phyloP scores from a whole-genome alignment of 1,140 invertebrate genomes.

The Procambarus clarkii region DNA sequence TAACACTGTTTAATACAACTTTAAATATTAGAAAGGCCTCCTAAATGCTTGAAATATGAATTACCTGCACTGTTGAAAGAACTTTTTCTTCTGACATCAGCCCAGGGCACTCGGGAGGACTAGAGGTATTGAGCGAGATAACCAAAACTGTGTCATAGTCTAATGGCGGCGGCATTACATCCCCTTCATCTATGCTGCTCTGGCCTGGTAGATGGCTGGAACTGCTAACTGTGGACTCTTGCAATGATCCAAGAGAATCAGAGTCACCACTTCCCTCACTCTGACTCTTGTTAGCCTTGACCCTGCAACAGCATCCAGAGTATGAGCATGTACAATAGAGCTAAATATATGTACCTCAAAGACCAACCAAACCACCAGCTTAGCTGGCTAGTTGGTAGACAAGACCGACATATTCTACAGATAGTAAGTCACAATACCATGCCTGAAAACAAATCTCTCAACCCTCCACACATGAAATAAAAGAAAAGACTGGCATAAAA shows the following conservation, averaged over 20 bases:
- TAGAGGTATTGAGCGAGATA: constrained; percentile 80
- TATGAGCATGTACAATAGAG: no score
- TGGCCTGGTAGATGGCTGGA: constrained; percentile 42
- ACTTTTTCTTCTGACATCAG: constrained; percentile 86
- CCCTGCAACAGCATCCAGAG: not conserved
- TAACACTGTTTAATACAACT: no score
- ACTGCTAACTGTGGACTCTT: constrained; percentile 27
- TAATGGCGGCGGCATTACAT: not conserved
- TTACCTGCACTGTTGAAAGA: constrained; percentile 61
- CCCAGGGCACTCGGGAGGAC: constrained; percentile 81
- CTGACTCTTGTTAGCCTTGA: constrained; percentile 43
- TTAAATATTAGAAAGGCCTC: no score
- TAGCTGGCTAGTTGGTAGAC: no score
- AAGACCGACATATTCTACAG: no score
- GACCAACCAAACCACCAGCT: no score
- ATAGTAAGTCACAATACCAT: no score
- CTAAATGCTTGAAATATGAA: not conserved
- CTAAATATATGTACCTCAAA: no score
- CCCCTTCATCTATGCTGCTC: constrained; percentile 33
- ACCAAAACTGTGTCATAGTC: constrained; percentile 79
- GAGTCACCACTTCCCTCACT: constrained; percentile 73
- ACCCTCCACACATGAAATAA: no score
- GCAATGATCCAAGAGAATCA: constrained; percentile 50
- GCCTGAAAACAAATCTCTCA: no score
- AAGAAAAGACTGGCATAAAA: no score